These are phyloP conservation scores for Crocallis elinguaria DNA, from an alignment of 2,888 invertebrate species.

Conservation along the genomic window DNA sequence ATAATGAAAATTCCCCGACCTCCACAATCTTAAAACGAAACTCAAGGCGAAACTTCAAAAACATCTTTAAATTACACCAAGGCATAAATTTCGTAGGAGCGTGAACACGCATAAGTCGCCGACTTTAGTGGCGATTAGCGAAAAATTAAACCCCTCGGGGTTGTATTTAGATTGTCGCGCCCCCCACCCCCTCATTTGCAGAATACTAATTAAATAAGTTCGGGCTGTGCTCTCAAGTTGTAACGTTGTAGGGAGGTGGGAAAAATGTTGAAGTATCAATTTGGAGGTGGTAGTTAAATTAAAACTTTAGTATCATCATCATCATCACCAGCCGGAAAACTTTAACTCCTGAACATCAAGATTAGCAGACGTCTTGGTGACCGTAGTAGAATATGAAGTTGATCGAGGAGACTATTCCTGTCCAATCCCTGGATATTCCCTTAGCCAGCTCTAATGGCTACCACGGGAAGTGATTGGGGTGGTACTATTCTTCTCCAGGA, in stretches of 20 bases:
- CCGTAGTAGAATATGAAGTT: too few species aligned
- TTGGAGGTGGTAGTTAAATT: slow-evolving; percentile 18
- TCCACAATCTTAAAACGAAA: slow-evolving; percentile 20
- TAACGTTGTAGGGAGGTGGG: slow-evolving; percentile 22
- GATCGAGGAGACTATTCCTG: too few species aligned
- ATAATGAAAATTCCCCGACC: slow-evolving; percentile 19
- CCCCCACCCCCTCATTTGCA: slow-evolving; percentile 42
- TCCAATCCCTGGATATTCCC: too few species aligned
- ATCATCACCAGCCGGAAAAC: too few species aligned
- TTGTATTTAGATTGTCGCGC: slow-evolving; percentile 44
- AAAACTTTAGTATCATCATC: too few species aligned
- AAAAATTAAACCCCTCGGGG: slow-evolving; percentile 40
- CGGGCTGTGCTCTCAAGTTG: slow-evolving; percentile 38
- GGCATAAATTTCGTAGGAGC: slow-evolving; percentile 29
- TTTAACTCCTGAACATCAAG: too few species aligned
- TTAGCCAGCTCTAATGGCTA: too few species aligned
- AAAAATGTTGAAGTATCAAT: background rate
- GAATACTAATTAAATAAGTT: slow-evolving; percentile 48
- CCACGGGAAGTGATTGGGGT: too few species aligned
- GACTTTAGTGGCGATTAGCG: slow-evolving; percentile 43
- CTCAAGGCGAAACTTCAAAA: slow-evolving; percentile 15
- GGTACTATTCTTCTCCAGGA: too few species aligned
- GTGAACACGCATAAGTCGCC: slow-evolving; percentile 41
- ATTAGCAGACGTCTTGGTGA: too few species aligned
- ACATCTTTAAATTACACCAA: slow-evolving; percentile 26